Evolutionary conservation across 92 coral and sea anemone genomes (phyloP).

Genomic region (Epizoanthus stellaris): DNA sequence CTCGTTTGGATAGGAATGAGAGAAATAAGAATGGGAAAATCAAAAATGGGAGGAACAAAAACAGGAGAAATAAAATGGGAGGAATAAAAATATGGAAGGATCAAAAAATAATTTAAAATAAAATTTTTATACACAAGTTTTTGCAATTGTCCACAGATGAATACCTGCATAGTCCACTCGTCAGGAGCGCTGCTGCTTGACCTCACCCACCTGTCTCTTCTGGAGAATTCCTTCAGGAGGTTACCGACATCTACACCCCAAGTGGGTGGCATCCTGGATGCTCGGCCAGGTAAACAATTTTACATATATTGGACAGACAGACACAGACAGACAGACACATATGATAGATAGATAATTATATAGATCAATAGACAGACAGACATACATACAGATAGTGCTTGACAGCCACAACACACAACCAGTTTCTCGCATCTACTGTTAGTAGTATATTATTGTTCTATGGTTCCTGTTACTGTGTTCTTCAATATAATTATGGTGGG

Average conservation of each 20-base stretch:
- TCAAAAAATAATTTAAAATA: too few relatives aligned
- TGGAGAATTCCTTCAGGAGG: conserved; percentile 78
- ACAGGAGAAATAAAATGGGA: too few relatives aligned
- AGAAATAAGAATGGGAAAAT: too few relatives aligned
- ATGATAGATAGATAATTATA: background rate
- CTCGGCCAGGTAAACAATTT: conserved; percentile 1
- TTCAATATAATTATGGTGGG: background rate
- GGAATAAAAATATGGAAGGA: too few relatives aligned
- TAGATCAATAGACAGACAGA: background rate
- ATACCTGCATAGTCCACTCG: conserved; percentile 88
- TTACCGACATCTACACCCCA: conserved; percentile 72
- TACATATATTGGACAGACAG: background rate
- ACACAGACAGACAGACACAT: too few relatives aligned
- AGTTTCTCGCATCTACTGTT: too few relatives aligned
- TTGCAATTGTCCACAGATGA: conserved; percentile 69
- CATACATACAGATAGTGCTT: too few relatives aligned
- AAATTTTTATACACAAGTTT: background rate
- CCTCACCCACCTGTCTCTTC: conserved; percentile 69
- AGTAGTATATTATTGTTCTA: too few relatives aligned
- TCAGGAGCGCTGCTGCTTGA: conserved; percentile 94
- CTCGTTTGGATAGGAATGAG: too few relatives aligned
- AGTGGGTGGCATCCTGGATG: background rate
- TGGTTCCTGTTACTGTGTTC: too few relatives aligned
- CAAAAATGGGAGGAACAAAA: too few relatives aligned
- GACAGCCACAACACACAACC: too few relatives aligned